phyloP scores from a whole-genome alignment of 2,797 vertebrate species.

The Huso huso region DNA sequence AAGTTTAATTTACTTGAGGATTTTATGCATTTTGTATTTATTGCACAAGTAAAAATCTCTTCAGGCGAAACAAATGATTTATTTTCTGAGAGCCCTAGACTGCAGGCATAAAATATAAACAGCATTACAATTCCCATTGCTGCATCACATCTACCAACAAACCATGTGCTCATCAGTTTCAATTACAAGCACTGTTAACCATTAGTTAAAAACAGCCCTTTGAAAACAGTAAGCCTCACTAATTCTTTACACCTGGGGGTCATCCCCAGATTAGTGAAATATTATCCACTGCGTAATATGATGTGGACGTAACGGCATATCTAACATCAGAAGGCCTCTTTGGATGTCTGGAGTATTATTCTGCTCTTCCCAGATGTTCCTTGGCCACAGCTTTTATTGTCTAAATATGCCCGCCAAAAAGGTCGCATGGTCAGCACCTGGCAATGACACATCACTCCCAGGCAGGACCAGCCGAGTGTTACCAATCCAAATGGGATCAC shows the following conservation, averaged over 20 bases:
- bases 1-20: slow-evolving; percentile 9
- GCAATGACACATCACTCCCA: no score
- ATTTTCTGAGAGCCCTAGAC: slow-evolving; percentile 4
- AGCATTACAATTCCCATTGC: slow-evolving; percentile 13
- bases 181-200: slow-evolving; percentile 45
- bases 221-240: slow-evolving; percentile 30
- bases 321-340: neutral
- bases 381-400: slow-evolving; percentile 13
- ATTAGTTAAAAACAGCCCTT: slow-evolving; percentile 20
- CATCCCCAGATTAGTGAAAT: neutral
- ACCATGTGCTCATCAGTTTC: slow-evolving; percentile 34
- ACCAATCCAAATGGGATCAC: no score
- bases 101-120: slow-evolving; percentile 21
- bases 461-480: no score
- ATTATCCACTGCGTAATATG: slow-evolving; percentile 3
- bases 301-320: neutral
- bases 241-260: slow-evolving; percentile 5
- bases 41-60: neutral
- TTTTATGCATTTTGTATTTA: slow-evolving; percentile 1
- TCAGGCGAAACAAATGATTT: neutral
- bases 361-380: slow-evolving; percentile 31
- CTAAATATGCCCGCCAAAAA: no score
- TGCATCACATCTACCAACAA: slow-evolving; percentile 20
- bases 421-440: no score
- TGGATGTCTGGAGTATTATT: slow-evolving; percentile 37